A percentile compares a stretch with the other conserved stretches of the same genome.
These are phyloP conservation scores for Macrobrachium rosenbergii DNA, from an alignment of 1,140 invertebrate genomes.

Conservation along the genomic window DNA sequence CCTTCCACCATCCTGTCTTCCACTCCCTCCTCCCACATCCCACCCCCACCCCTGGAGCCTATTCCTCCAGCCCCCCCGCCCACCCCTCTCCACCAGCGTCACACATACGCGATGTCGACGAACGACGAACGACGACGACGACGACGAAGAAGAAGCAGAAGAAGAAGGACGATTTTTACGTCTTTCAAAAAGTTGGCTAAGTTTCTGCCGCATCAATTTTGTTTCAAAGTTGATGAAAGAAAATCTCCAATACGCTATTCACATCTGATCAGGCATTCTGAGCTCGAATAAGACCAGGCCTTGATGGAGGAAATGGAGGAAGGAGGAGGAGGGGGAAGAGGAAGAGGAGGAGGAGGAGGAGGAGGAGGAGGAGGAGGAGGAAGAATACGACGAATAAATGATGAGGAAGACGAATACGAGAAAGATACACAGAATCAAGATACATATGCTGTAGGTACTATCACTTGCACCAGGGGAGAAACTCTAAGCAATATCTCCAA, in stretches of 20 bases:
- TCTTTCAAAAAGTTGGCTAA: constrained; percentile 39
- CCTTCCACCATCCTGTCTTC: constrained; percentile 17
- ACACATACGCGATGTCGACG: too few relatives aligned
- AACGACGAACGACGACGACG: too few relatives aligned
- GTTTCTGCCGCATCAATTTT: constrained; percentile 45
- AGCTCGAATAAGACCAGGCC: constrained; percentile 2
- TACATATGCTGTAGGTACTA: too few relatives aligned
- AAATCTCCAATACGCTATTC: constrained; percentile 31
- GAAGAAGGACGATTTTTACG: constrained; percentile 27
- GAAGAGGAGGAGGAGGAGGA: too few relatives aligned
- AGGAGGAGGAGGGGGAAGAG: not conserved
- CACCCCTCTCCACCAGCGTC: too few relatives aligned
- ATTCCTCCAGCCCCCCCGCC: not conserved
- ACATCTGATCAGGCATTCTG: constrained; percentile 37
- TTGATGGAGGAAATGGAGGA: constrained; percentile 28
- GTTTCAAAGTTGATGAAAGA: constrained; percentile 46
- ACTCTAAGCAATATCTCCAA: too few relatives aligned
- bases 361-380: too few relatives aligned
- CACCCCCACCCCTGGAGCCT: not conserved
- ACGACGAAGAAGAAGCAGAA: too few relatives aligned
- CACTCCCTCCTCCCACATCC: constrained; percentile 9
- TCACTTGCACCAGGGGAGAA: too few relatives aligned
- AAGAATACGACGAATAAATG: too few relatives aligned
- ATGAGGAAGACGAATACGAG: too few relatives aligned
- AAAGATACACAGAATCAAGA: too few relatives aligned